phyloP scores from a whole-genome alignment of 2,113 vertebrate species.

The Synchiropus splendidus region DNA sequence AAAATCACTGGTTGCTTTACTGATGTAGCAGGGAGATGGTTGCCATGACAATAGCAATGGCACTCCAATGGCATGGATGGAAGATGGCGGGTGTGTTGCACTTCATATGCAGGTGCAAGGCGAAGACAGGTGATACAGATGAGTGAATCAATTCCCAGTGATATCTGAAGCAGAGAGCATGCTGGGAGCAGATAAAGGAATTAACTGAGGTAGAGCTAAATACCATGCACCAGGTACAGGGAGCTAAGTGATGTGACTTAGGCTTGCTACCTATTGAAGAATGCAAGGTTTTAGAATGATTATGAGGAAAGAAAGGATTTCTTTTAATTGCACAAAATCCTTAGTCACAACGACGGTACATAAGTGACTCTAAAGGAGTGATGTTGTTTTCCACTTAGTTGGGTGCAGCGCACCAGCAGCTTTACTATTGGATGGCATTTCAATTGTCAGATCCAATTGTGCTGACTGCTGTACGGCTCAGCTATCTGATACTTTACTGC shows the following conservation, averaged over 20 bases:
- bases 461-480: conserved; percentile 20
- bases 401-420: too few relatives aligned
- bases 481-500: conserved; percentile 54
- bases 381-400: conserved; percentile 37
- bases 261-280: conserved; percentile 31
- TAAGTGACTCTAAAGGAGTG: conserved; percentile 26
- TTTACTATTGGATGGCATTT: too few relatives aligned
- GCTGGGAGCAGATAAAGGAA: conserved; percentile 51
- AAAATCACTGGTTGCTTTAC: conserved; percentile 28
- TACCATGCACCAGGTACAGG: conserved; percentile 35
- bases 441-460: conserved; percentile 20
- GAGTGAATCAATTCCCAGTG: conserved; percentile 67
- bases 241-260: conserved; percentile 44
- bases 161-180: conserved; percentile 53
- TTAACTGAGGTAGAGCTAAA: conserved; percentile 53
- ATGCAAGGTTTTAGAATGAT: background rate
- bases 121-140: conserved; percentile 51
- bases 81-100: conserved; percentile 47
- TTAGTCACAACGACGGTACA: conserved; percentile 17
- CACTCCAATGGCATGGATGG: conserved; percentile 50
- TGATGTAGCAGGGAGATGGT: conserved; percentile 46
- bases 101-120: conserved; percentile 59
- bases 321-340: too few relatives aligned
- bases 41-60: conserved; percentile 69
- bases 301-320: too few relatives aligned